phyloP scores from a whole-genome alignment of 2,113 vertebrate genomes.

The Spea multiplicata region DNA sequence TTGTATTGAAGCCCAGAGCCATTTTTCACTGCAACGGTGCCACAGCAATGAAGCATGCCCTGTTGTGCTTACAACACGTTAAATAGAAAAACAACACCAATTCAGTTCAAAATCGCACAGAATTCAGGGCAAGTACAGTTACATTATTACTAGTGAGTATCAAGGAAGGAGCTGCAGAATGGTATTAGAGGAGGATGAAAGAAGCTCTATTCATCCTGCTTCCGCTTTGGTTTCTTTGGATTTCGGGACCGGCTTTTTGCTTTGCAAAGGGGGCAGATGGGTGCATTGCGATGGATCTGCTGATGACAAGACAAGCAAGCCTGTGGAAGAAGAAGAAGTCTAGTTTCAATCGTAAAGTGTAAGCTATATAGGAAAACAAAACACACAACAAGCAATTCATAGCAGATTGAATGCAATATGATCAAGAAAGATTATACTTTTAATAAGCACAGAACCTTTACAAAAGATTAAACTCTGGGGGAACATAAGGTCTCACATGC shows the following conservation, averaged over 20 bases:
- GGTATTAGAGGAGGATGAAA: not conserved
- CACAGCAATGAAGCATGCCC: constrained; percentile 35
- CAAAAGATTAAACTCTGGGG: too few species aligned
- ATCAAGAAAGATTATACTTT: too few species aligned
- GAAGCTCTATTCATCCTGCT: constrained; percentile 87
- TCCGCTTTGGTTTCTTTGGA: constrained; percentile 97
- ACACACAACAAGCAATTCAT: too few species aligned
- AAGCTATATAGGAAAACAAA: too few species aligned
- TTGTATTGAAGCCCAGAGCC: constrained; percentile 6
- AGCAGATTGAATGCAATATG: too few species aligned
- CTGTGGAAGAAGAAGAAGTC: constrained; percentile 59
- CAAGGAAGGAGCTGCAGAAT: not conserved
- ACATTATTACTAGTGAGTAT: constrained; percentile 38
- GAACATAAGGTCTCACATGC: too few species aligned
- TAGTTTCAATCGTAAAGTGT: too few species aligned
- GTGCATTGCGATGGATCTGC: constrained; percentile 97
- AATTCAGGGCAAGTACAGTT: constrained; percentile 28
- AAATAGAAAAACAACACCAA: constrained; percentile 47
- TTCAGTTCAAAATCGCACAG: constrained; percentile 43
- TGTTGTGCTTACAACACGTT: constrained; percentile 46
- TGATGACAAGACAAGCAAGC: constrained; percentile 97
- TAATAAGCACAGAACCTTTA: too few species aligned
- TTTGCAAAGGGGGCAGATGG: constrained; percentile 96
- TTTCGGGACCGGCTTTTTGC: constrained; percentile 98
- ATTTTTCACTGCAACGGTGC: constrained; percentile 22